phyloP scores from a whole-genome alignment of 1,140 invertebrate species.

The Arctopsyche grandis region DNA sequence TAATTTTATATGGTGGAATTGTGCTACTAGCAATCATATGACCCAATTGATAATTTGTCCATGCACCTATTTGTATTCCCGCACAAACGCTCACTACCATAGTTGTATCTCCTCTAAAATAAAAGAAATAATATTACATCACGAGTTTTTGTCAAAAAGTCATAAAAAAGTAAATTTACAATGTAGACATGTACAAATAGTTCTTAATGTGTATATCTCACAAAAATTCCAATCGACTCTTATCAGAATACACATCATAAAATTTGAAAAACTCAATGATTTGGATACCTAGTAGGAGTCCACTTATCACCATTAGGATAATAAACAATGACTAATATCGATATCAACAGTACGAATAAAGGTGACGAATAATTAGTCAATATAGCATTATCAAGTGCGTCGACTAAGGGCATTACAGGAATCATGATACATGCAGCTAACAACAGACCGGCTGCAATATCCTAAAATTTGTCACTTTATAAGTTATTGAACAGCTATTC shows the following conservation, averaged over 20 bases:
- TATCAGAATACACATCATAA: constrained; percentile 14
- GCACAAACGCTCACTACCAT: constrained; percentile 83
- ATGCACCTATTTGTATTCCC: constrained; percentile 83
- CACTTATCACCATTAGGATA: constrained; percentile 80
- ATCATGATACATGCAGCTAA: constrained; percentile 76
- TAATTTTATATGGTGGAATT: constrained; percentile 77
- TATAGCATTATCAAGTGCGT: constrained; percentile 77
- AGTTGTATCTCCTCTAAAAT: constrained; percentile 84
- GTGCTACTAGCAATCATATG: constrained; percentile 68
- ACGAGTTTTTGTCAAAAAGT: not conserved
- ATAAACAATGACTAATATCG: constrained; percentile 75
- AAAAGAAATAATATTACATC: constrained; percentile 36
- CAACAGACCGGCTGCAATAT: constrained; percentile 78
- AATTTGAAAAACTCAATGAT: not conserved
- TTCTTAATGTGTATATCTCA: no score
- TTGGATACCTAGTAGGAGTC: constrained; percentile 82
- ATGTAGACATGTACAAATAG: not conserved
- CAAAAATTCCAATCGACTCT: not conserved
- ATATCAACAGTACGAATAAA: constrained; percentile 70
- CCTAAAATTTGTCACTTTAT: constrained; percentile 67
- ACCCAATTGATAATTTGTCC: constrained; percentile 84
- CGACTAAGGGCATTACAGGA: constrained; percentile 78
- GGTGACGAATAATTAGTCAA: constrained; percentile 76
- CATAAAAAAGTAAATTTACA: not conserved
- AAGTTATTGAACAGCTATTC: not conserved